Evolutionary conservation across 2,797 vertebrate species (phyloP).

Genomic region (Rhodeus uyekii): DNA sequence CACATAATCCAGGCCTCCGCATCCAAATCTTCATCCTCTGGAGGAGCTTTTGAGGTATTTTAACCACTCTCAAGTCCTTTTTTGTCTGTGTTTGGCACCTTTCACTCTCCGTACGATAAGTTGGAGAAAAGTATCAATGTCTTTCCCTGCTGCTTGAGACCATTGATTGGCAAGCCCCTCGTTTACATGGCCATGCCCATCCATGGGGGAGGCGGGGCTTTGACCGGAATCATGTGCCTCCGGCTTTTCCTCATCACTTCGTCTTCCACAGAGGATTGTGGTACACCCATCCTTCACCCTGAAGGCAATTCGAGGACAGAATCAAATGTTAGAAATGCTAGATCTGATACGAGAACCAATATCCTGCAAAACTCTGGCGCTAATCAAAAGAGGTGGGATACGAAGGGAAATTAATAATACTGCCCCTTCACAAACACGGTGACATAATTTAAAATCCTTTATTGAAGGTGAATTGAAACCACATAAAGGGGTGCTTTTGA

Average conservation of each 20-base stretch:
- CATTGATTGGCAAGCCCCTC: constrained; percentile 41
- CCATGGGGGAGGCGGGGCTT: not conserved
- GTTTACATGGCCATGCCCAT: constrained; percentile 29
- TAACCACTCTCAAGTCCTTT: not conserved
- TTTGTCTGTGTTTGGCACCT: constrained; percentile 57
- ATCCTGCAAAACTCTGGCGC: not conserved
- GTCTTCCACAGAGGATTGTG: constrained; percentile 88
- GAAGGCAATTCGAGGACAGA: constrained; percentile 45
- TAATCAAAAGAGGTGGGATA: not conserved
- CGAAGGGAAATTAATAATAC: not conserved
- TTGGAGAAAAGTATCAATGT: constrained; percentile 28
- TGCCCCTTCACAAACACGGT: not conserved
- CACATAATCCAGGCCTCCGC: constrained; percentile 14
- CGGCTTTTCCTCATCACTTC: constrained; percentile 70
- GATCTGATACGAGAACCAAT: not conserved
- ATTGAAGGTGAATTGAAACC: not conserved
- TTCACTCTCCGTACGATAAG: not conserved
- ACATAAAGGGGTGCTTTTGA: not conserved
- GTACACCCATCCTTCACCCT: constrained; percentile 92
- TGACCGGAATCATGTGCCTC: constrained; percentile 49
- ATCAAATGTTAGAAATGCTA: constrained; percentile 5
- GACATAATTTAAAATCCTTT: not conserved
- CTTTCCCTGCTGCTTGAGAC: not conserved
- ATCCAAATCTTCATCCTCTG: constrained; percentile 5
- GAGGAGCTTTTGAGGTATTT: constrained; percentile 9